phyloP scores from a whole-genome alignment of 2,113 vertebrate genomes.

The Peucedramus taeniatus region DNA sequence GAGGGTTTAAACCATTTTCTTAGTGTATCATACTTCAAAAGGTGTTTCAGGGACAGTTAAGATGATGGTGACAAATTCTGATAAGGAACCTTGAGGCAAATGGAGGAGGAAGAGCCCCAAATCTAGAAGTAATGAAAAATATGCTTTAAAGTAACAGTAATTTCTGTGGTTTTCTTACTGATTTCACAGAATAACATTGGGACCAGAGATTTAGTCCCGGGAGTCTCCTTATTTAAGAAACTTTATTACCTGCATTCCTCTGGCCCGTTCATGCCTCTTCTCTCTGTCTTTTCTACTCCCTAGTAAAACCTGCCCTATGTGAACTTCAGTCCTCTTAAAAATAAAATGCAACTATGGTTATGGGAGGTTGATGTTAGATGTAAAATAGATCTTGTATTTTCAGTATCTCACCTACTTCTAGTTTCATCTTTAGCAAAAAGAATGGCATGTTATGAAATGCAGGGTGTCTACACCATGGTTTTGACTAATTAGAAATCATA shows the following conservation, averaged over 20 bases:
- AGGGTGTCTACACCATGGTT: neutral
- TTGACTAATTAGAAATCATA: neutral
- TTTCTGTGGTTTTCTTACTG: neutral
- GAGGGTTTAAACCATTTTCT: neutral
- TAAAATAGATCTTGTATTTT: neutral
- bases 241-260: fast-evolving
- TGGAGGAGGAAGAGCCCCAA: neutral
- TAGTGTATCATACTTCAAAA: neutral
- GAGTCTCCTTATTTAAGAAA: neutral
- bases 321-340: neutral
- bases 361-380: neutral
- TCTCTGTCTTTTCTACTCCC: neutral
- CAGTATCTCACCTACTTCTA: neutral
- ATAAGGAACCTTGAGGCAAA: neutral
- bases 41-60: neutral
- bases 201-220: neutral
- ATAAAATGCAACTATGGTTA: neutral
- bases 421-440: neutral
- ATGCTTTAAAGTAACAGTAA: neutral
- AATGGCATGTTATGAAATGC: neutral
- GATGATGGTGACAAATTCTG: neutral
- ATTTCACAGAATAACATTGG: neutral
- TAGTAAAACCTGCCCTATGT: neutral
- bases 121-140: neutral
- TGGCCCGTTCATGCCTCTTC: neutral